Evolutionary conservation across 2,113 vertebrate species (phyloP).

Genomic region (Sciurus niger): DNA sequence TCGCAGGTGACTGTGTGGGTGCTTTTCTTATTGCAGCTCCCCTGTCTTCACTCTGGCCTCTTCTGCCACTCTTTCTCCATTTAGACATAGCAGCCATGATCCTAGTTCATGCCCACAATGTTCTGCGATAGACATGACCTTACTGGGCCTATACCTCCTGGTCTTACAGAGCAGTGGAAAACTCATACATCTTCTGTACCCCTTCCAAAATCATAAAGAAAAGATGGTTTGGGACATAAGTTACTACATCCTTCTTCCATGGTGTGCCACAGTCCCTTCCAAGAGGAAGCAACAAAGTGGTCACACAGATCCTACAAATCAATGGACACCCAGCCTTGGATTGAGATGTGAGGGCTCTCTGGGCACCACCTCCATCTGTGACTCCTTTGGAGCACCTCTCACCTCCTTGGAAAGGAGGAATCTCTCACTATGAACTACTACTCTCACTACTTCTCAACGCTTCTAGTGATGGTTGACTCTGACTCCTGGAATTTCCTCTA

Average conservation of each 20-base stretch:
- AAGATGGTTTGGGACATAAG: background rate
- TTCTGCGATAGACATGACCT: background rate
- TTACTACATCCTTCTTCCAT: background rate
- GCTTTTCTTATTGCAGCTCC: background rate
- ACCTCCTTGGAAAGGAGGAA: background rate
- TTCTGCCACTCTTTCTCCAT: background rate
- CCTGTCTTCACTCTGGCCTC: background rate
- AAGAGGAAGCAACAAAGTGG: background rate
- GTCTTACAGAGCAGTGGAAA: background rate
- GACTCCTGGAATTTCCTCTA: rapidly evolving
- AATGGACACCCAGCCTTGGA: background rate
- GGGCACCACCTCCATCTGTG: rapidly evolving
- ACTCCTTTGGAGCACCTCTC: background rate
- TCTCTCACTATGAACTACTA: background rate
- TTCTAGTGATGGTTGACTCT: background rate
- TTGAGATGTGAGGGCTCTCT: background rate
- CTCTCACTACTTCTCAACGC: background rate
- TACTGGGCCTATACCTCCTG: background rate
- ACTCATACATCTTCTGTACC: background rate
- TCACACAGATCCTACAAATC: background rate
- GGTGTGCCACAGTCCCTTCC: background rate
- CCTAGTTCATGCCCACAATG: background rate
- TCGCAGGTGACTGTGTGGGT: background rate
- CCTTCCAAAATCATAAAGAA: background rate
- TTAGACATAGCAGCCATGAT: background rate